Evolutionary conservation across 2,888 invertebrate genomes (phyloP), one percentile per base, ranked within the genome.

Genomic region (Cetonia aurata): DNA sequence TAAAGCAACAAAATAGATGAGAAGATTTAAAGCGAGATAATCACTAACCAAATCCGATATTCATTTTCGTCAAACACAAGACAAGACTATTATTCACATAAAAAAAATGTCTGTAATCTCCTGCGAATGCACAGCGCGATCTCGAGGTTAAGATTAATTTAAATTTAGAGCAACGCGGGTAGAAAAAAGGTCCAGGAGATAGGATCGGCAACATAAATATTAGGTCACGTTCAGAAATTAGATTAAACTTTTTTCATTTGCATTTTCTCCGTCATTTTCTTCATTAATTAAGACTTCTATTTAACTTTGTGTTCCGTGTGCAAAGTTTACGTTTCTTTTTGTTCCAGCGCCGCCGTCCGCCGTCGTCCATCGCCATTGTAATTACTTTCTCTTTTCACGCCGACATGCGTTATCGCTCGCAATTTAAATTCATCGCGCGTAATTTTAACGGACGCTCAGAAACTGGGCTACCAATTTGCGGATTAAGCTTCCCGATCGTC

Each of bases 241-340:
- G 60, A 68, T 62, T 69, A 70, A 66, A 70, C 66, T 70, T 70
- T 70, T 65, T 70, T 66, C 70, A 70, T 70, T 70, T 70, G 56
- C 65, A 70, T 67, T 70, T 70, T 66, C 70, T 66, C 48, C 66
- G 55, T 66, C 66, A 65, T 70, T 70, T 53, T 70, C 62, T 60
- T 60, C 70, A 66, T 70, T 66, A 70, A 70, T 70, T 70, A 70
- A 70, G 66, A 48, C 70, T 70, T 70, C 44, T 65, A 70, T 70
- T 70, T 70, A 70, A 67, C 70, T 67, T 66, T 53, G 48, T 48
- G 48, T 48, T 48, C 48, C 48, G 62, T 48, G 50, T 50, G 25
- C 65, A 13, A 50, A 37, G 65, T 50, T 65, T 65, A 56, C 56
- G 56, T 56, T 56, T 56, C 56, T 56, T 56, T 56, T 56, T 56